Conservation (phyloP, 2,888 invertebrate genomes). For the Cephonodes hylas region DNA sequence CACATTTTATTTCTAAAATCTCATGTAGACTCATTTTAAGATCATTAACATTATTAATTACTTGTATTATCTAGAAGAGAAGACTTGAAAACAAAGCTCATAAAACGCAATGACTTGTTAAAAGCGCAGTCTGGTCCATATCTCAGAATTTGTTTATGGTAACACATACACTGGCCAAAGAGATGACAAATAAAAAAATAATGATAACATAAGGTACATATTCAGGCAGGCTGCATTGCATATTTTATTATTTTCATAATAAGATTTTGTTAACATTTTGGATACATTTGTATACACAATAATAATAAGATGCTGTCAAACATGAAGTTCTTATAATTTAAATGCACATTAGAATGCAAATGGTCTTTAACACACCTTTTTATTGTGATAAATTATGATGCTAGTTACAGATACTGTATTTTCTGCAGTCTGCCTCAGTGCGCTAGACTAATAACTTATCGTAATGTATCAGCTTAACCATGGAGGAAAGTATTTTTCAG, state of each 20-base stretch:
- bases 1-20: conserved; percentile 1
- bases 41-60: background rate
- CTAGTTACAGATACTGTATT: background rate
- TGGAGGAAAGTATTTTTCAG: background rate
- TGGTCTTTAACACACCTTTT: no score
- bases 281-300: background rate
- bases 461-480: background rate
- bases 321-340: no score
- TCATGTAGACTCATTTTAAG: background rate
- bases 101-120: background rate
- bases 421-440: background rate
- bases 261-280: background rate
- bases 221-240: background rate
- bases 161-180: background rate
- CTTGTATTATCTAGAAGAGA: background rate
- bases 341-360: no score
- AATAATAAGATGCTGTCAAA: background rate
- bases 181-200: background rate
- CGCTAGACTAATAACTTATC: background rate
- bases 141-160: background rate
- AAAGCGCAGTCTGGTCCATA: conserved; percentile 3
- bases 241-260: no score
- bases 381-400: no score
- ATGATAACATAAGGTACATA: background rate
- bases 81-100: background rate